Evolutionary conservation across 2,888 invertebrate species (phyloP).

Genomic region (Synergus gifuensis): DNA sequence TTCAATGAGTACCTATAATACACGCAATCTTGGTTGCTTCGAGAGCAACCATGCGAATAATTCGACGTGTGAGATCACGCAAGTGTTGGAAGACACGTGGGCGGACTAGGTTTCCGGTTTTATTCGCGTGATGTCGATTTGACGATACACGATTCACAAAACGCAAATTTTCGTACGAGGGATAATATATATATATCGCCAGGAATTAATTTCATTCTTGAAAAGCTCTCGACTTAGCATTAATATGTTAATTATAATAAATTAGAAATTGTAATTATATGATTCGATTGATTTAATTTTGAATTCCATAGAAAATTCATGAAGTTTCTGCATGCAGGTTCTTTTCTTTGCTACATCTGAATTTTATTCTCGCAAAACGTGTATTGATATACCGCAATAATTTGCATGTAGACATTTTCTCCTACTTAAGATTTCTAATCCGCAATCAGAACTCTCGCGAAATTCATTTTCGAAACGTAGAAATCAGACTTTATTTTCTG

Average conservation of each 20-base stretch:
- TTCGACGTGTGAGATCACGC: constrained; percentile 36
- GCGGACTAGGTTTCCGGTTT: constrained; percentile 34
- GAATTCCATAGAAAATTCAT: no score
- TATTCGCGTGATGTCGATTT: constrained; percentile 4
- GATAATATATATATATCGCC: neutral
- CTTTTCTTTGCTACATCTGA: neutral
- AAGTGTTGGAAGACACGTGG: constrained; percentile 29
- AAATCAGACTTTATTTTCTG: constrained; percentile 38
- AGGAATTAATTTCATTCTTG: no score
- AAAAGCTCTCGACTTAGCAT: no score
- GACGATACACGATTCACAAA: constrained; percentile 3
- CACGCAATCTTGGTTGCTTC: constrained; percentile 14
- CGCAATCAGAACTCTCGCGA: constrained; percentile 23
- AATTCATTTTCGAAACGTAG: constrained; percentile 29
- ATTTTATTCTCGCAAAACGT: neutral
- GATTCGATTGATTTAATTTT: no score
- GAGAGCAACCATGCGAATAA: constrained; percentile 28
- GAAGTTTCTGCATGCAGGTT: no score
- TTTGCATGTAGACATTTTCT: neutral
- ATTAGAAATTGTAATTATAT: no score
- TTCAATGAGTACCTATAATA: constrained; percentile 20
- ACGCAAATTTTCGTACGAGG: constrained; percentile 14
- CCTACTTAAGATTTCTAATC: constrained; percentile 20
- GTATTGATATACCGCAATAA: neutral
- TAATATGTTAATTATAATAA: no score